Conservation (phyloP, 2,888 invertebrate species). For the Agrochola litura region DNA sequence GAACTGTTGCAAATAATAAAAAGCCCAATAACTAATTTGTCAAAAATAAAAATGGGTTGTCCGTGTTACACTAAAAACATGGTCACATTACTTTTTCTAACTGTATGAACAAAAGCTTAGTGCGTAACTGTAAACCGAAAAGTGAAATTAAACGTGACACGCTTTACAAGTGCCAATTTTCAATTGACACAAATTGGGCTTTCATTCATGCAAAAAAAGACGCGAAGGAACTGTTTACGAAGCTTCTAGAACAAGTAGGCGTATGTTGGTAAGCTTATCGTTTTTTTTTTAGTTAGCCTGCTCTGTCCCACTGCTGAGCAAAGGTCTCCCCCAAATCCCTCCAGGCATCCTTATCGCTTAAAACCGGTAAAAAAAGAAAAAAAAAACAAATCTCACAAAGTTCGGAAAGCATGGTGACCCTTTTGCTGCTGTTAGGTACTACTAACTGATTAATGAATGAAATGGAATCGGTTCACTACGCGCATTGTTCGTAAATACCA, state of each 20-base stretch:
- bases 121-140: conserved; percentile 61
- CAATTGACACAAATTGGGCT: conserved; percentile 25
- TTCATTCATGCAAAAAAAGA: conserved; percentile 3
- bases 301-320: neutral
- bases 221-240: neutral
- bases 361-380: too few relatives aligned
- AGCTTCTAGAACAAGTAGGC: conserved; percentile 9
- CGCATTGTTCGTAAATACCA: conserved; percentile 61
- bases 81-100: conserved; percentile 48
- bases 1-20: too few relatives aligned
- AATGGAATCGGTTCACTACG: conserved; percentile 60
- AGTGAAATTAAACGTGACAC: conserved; percentile 62
- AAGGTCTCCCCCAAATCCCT: neutral
- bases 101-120: conserved; percentile 40
- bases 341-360: neutral
- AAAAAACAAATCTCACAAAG: neutral
- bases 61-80: conserved; percentile 10
- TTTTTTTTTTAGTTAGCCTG: too few relatives aligned
- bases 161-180: conserved; percentile 36
- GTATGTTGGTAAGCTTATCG: too few relatives aligned
- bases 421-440: conserved; percentile 34
- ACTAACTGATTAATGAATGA: conserved; percentile 66
- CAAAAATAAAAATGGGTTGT: neutral
- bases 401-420: conserved; percentile 18
- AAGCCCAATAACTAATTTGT: neutral